These are phyloP conservation scores for Tenthredo mesomela DNA, from an alignment of 2,888 invertebrate species.

Conservation along the genomic window DNA sequence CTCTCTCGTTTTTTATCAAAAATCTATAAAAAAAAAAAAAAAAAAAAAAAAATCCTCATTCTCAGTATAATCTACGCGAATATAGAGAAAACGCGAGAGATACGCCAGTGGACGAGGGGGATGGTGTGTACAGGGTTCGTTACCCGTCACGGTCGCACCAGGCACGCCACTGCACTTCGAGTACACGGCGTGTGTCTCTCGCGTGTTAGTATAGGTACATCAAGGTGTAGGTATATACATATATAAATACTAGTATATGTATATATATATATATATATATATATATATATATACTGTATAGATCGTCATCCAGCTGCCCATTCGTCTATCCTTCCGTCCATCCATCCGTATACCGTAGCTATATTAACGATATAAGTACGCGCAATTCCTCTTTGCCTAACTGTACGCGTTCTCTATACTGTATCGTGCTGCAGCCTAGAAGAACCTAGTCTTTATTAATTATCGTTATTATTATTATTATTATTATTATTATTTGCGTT, in stretches of 20 bases:
- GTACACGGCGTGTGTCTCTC: slow-evolving; percentile 52
- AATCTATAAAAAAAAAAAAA: background rate
- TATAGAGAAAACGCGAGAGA: background rate
- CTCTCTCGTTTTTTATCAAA: background rate
- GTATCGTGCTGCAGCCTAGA: slow-evolving; percentile 1
- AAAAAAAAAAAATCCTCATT: background rate
- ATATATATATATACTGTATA: slow-evolving; percentile 53
- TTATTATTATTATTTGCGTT: slow-evolving; percentile 16
- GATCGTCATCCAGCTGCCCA: slow-evolving; percentile 30
- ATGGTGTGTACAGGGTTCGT: slow-evolving; percentile 66
- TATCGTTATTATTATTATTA: background rate
- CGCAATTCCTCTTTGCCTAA: slow-evolving; percentile 28
- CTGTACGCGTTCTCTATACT: slow-evolving; percentile 3
- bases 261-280: slow-evolving; percentile 54
- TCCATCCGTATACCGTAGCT: background rate
- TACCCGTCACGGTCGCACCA: slow-evolving; percentile 72
- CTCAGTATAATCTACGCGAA: background rate
- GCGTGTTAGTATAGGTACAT: slow-evolving; percentile 57
- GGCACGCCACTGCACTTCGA: slow-evolving; percentile 56
- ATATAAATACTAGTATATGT: slow-evolving; percentile 53
- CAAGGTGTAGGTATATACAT: slow-evolving; percentile 44
- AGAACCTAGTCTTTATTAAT: slow-evolving; percentile 1
- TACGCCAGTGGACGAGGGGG: slow-evolving; percentile 29
- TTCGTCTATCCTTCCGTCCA: slow-evolving; percentile 11
- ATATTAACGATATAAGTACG: background rate